Evolutionary conservation across 2,797 vertebrate genomes (phyloP), one percentile per base, ranked within the genome.

Genomic region (Pangasius macronema): DNA sequence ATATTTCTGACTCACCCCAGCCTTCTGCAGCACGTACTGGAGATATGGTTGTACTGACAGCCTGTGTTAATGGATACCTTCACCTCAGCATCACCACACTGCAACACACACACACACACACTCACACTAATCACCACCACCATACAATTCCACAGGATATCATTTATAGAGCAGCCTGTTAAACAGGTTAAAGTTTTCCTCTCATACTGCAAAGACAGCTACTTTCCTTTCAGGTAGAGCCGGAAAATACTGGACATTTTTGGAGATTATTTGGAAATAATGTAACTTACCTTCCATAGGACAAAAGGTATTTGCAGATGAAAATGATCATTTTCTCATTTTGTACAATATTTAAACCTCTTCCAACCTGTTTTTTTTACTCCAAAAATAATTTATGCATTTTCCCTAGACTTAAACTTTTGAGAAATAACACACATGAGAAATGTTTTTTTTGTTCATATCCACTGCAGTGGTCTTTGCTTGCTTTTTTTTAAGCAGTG

Each of bases 11-110:
- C 95, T 95, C 94, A 99, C 97, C 98, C 96, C 85, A 99, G 94
- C 90, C 95, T 95, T 91, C 94, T 96, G 94, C 97, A 97, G 93
- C 97, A 98, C 89, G 94, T 95, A 85, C 90, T 91, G 82, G 98
- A 99, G 94, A 98, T 96, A 94, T 95, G 95, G 93, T 98, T 98
- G 86, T 96, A 94, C 87, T 95, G 95, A 89, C 94, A 96, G 83
- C 97, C 96, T 8, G 97, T 98, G 95, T 97, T 96, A 93, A 99
- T 95, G 14, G 95, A 96, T 0, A 96, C 96, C 92, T 94, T 96
- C 89, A 99, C 93, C 82, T 95, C 93, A 84, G 95, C 94, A 89
- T 97, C 96, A 89, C 91, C 95, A 91, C 97, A 98, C 98, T 98
- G 93, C 86, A 81, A 88, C 87, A 91, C 39, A 91, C 88, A 86